Percentiles rank a stretch among this genome's conserved stretches.
phyloP scores from a whole-genome alignment of 2,888 invertebrate species.

The Dendrolimus pini region DNA sequence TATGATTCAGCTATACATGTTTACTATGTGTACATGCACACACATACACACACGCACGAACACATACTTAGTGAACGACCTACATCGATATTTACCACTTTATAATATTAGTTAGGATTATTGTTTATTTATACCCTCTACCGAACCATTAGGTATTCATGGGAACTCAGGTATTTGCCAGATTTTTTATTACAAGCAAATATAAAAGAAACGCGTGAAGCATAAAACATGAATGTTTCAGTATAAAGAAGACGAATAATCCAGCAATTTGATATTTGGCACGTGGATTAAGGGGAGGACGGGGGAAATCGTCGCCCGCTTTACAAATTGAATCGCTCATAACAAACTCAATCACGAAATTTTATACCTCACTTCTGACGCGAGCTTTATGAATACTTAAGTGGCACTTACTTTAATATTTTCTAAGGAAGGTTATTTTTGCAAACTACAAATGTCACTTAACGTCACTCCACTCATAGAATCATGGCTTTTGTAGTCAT shows the following conservation, averaged over 20 bases:
- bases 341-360: background rate
- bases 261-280: background rate
- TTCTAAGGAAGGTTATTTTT: background rate
- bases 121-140: too few species aligned
- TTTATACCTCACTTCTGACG: background rate
- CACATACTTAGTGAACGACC: too few species aligned
- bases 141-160: too few species aligned
- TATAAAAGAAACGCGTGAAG: background rate
- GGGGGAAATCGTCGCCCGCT: background rate
- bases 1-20: too few species aligned
- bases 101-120: too few species aligned
- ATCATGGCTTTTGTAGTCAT: background rate
- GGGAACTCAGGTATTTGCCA: too few species aligned
- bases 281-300: background rate
- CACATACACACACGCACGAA: too few species aligned
- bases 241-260: background rate
- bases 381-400: background rate
- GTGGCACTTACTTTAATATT: background rate
- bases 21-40: too few species aligned
- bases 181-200: too few species aligned
- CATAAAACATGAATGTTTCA: background rate
- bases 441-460: background rate
- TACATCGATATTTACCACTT: too few species aligned
- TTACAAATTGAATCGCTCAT: background rate
- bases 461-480: background rate